Conservation (phyloP, 2,888 invertebrate genomes). For the Rugalucina vietnamica region DNA sequence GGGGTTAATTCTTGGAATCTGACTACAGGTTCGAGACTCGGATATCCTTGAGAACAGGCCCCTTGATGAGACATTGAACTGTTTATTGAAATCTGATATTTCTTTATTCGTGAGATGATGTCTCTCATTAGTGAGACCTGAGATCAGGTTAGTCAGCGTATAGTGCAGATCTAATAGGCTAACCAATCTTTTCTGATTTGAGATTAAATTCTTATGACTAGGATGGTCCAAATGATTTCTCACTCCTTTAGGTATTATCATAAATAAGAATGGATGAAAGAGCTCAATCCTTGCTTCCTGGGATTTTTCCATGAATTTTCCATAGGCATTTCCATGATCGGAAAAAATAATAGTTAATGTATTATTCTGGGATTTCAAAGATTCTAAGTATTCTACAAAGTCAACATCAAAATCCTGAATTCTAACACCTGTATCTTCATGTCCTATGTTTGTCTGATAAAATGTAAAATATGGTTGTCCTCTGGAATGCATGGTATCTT, state of each 20-base stretch:
- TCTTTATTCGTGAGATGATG: neutral
- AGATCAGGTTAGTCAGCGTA: constrained; percentile 58
- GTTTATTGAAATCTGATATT: constrained; percentile 45
- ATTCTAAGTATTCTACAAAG: constrained; percentile 65
- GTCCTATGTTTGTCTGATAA: constrained; percentile 70
- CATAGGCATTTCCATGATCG: constrained; percentile 79
- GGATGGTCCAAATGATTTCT: constrained; percentile 54
- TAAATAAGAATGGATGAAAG: constrained; percentile 74
- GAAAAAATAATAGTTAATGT: constrained; percentile 75
- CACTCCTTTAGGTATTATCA: constrained; percentile 68
- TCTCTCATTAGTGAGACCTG: neutral
- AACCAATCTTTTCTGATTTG: constrained; percentile 70
- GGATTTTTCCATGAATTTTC: constrained; percentile 64
- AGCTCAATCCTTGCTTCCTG: constrained; percentile 72
- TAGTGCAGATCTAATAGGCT: constrained; percentile 74
- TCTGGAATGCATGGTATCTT: constrained; percentile 35
- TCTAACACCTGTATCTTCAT: constrained; percentile 73
- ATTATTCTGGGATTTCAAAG: constrained; percentile 50
- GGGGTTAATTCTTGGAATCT: constrained; percentile 71
- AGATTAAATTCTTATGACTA: constrained; percentile 53
- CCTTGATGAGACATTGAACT: constrained; percentile 55
- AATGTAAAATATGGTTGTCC: constrained; percentile 67
- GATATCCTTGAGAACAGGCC: constrained; percentile 67
- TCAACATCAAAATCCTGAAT: constrained; percentile 70
- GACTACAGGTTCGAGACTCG: constrained; percentile 65